A percentile compares a stretch with the other conserved stretches of the same genome.
Conservation (phyloP, 2,113 vertebrate species). For the Neotragus moschatus region DNA sequence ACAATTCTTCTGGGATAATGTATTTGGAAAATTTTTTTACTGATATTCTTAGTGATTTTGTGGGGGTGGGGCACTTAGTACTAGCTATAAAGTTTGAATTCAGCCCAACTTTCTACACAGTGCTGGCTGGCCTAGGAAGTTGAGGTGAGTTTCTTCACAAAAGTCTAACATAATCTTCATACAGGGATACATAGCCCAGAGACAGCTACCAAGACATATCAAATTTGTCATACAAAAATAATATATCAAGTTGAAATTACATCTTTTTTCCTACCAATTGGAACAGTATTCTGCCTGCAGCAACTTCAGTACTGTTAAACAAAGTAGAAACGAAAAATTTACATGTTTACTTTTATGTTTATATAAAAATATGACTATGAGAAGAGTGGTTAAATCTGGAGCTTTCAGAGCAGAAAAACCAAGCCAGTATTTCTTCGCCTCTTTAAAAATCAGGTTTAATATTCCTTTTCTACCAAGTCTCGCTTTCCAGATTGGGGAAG, state of each 20-base stretch:
- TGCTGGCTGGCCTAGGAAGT: not conserved
- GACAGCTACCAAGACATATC: not conserved
- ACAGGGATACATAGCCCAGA: not conserved
- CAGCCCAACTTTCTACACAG: not conserved
- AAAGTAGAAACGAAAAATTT: slow-evolving; percentile 30
- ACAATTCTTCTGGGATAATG: not conserved
- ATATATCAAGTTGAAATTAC: slow-evolving; percentile 1
- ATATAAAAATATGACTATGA: slow-evolving; percentile 18
- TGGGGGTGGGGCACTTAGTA: not conserved
- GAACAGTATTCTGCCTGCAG: not conserved
- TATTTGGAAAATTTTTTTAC: not conserved
- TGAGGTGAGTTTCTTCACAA: not conserved
- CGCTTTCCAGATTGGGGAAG: not conserved
- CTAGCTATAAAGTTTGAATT: not conserved
- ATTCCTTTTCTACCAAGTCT: not conserved
- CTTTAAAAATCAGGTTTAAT: slow-evolving; percentile 36
- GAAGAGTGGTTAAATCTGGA: not conserved
- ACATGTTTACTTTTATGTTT: slow-evolving; percentile 54
- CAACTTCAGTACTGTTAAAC: slow-evolving; percentile 44
- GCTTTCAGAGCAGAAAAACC: slow-evolving; percentile 19
- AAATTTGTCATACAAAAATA: not conserved
- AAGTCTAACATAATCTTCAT: not conserved
- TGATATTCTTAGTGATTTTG: not conserved
- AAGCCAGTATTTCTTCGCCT: not conserved
- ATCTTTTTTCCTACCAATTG: not conserved